Evolutionary conservation across 2,113 vertebrate species (phyloP).

Genomic region (Chaetops frenatus): DNA sequence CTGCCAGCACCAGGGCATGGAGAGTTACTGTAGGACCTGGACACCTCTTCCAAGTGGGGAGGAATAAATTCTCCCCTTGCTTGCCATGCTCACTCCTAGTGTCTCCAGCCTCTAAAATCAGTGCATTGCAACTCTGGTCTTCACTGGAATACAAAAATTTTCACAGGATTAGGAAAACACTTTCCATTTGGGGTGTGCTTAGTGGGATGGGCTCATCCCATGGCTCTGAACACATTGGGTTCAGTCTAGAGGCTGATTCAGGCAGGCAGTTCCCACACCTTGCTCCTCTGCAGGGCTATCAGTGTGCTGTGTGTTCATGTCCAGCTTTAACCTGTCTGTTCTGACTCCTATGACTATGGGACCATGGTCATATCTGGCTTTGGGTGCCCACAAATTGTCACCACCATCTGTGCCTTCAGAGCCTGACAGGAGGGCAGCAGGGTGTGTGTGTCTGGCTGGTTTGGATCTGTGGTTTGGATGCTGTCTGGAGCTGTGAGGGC

Average conservation of each 20-base stretch:
- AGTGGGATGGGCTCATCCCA: not conserved
- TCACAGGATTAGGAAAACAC: not conserved
- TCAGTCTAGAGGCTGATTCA: accelerated
- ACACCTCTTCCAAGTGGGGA: not conserved
- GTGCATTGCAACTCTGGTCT: not conserved
- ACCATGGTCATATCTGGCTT: not conserved
- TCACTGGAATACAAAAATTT: not conserved
- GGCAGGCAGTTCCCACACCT: not conserved
- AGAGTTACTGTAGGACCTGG: not conserved
- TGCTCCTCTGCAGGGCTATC: not conserved
- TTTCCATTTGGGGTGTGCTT: not conserved
- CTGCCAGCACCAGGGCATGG: not conserved
- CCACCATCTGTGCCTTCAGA: not conserved
- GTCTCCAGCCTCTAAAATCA: not conserved
- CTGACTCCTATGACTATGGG: not conserved
- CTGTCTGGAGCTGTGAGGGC: not conserved
- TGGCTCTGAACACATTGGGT: not conserved
- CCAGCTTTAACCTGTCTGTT: accelerated
- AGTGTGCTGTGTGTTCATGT: accelerated
- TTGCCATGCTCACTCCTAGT: not conserved
- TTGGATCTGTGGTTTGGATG: too few relatives aligned
- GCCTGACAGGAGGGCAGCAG: not conserved
- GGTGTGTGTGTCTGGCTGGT: not conserved
- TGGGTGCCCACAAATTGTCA: not conserved
- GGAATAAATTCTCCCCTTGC: not conserved